These are phyloP conservation scores for Alectoris magna DNA, from an alignment of 2,797 vertebrate species.

Conservation along the genomic window DNA sequence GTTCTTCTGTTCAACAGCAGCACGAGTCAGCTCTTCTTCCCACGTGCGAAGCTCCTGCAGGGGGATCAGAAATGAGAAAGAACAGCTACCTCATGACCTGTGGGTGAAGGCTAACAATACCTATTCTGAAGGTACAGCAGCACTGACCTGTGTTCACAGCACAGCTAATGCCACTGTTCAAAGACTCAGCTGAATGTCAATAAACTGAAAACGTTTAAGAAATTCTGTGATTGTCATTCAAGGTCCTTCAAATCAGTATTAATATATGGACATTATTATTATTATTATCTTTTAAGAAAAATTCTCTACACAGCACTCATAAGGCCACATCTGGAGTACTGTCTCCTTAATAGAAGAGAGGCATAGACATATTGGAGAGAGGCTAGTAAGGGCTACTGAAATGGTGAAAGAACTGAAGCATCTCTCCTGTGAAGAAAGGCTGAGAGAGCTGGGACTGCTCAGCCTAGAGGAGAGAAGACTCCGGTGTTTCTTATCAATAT, in stretches of 20 bases:
- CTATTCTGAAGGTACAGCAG: background rate
- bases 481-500: background rate
- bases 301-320: background rate
- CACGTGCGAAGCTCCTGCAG: slow-evolving; percentile 93
- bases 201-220: background rate
- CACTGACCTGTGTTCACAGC: background rate
- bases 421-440: background rate
- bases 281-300: background rate
- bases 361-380: background rate
- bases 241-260: background rate
- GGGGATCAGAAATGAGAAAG: background rate
- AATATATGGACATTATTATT: background rate
- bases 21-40: slow-evolving; percentile 94
- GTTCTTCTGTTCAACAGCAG: slow-evolving; percentile 95
- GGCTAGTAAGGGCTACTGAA: background rate
- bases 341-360: background rate
- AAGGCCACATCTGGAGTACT: background rate
- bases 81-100: background rate
- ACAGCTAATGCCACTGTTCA: background rate
- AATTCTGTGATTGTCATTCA: background rate
- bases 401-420: background rate
- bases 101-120: background rate
- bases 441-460: background rate
- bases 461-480: background rate
- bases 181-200: background rate